Base-by-base conservation (phyloP, 2,888 invertebrate species). In the Dioctria rufipes region DNA sequence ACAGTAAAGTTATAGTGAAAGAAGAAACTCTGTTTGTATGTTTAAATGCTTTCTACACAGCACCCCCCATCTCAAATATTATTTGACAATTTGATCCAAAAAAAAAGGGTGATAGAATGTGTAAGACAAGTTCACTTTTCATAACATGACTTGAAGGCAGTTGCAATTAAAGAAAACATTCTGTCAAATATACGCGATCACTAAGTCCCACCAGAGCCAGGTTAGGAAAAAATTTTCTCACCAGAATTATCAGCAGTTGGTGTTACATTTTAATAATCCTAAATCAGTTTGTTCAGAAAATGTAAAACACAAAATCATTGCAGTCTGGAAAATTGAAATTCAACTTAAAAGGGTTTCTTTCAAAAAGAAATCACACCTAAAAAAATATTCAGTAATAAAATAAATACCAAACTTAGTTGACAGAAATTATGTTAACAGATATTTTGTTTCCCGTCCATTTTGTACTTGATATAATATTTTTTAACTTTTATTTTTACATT, bases 361-460 rank as follows among this genome's bases (percentile, higher is more conserved):
- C 5, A 9, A 13, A 42, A 67, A 43, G 42, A 58, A 40, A 75
- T 60, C 5, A 75, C 6, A 61, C 25, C 25, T 40, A 75, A 54
- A 58, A 75, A 25, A n/a, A 58, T 40, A 75, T 5, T 60, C 60
- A n/a, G n/a, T 25, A 60, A 60, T n/a, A 11, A 54, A 73, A 73
- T 5, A 13, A 51, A 40, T 60, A 73, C 42, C 13, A 60, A 61
- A 43, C 61, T 75, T 60, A 58, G 43, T 58, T 75, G 11, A 60
- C 40, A 13, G 25, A 25, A 75, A 42, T 60, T 60, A 61, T 61
- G 58, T 60, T 46, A 3, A 75, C 42, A 60, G 5, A 75, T 54
- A 75, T 75, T 75, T 60, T 60, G 43, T 75, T 75, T 75, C 75
- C 75, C 75, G 75, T 75, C 75, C 75, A 75, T 75, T 75, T 75